phyloP scores from a whole-genome alignment of 2,888 invertebrate genomes.

The Sphaeridia pumilis region DNA sequence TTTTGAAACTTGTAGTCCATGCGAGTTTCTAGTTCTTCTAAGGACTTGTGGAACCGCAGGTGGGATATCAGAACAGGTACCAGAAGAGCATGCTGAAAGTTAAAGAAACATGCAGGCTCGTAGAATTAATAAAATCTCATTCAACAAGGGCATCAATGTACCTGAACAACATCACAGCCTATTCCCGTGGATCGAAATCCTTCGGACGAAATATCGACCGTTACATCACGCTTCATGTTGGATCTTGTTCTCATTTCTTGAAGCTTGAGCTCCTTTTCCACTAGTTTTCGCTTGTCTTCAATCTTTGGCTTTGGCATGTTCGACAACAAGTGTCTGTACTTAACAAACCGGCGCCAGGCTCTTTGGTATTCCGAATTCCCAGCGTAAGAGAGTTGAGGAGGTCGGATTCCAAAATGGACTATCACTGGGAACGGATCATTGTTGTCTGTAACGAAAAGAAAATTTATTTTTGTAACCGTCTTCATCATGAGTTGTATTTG shows the following conservation, averaged over 20 bases:
- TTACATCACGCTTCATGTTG: slow-evolving; percentile 91
- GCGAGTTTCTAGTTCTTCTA: slow-evolving; percentile 66
- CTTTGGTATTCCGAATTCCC: slow-evolving; percentile 95
- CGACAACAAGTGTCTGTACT: slow-evolving; percentile 84
- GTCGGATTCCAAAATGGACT: slow-evolving; percentile 91
- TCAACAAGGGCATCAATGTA: slow-evolving; percentile 37
- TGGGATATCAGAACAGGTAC: slow-evolving; percentile 89
- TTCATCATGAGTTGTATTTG: too few relatives aligned
- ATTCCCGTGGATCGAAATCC: slow-evolving; percentile 89
- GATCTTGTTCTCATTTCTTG: slow-evolving; percentile 84
- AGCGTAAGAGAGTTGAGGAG: slow-evolving; percentile 89
- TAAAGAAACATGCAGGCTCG: too few relatives aligned
- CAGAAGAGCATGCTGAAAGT: slow-evolving; percentile 78
- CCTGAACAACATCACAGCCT: slow-evolving; percentile 89
- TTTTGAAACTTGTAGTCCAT: slow-evolving; percentile 79
- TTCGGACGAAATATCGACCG: slow-evolving; percentile 78
- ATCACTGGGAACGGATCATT: slow-evolving; percentile 69
- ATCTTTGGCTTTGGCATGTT: slow-evolving; percentile 91
- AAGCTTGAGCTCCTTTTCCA: slow-evolving; percentile 73
- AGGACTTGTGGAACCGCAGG: slow-evolving; percentile 82
- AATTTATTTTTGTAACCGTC: too few relatives aligned
- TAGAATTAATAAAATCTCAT: too few relatives aligned
- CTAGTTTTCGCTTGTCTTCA: slow-evolving; percentile 77
- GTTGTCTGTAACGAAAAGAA: too few relatives aligned
- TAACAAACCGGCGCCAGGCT: slow-evolving; percentile 92